These are phyloP conservation scores for Heliconius congener DNA, from an alignment of 1,140 invertebrate genomes.

Conservation along the genomic window DNA sequence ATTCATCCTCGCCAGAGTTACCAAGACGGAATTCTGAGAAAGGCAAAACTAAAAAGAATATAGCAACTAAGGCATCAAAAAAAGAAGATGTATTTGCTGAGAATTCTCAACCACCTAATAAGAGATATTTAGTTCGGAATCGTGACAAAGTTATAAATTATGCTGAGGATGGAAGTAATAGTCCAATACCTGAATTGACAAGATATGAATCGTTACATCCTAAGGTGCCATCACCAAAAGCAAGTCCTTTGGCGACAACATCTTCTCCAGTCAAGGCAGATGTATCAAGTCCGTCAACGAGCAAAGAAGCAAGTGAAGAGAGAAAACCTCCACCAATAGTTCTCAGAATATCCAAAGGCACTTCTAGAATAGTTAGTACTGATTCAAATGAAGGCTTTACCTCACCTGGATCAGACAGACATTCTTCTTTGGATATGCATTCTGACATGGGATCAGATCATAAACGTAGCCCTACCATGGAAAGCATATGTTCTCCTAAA, in stretches of 20 bases:
- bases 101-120: constrained; percentile 75
- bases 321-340: constrained; percentile 82
- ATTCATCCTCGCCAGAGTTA: constrained; percentile 75
- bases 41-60: constrained; percentile 68
- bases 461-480: constrained; percentile 72
- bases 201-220: constrained; percentile 63
- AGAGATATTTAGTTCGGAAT: constrained; percentile 76
- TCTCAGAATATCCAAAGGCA: constrained; percentile 84
- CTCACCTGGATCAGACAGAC: constrained; percentile 78
- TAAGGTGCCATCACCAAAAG: constrained; percentile 66
- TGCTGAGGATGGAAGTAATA: constrained; percentile 80
- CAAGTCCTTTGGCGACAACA: constrained; percentile 77
- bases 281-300: constrained; percentile 74
- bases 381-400: constrained; percentile 83
- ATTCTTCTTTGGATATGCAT: constrained; percentile 75
- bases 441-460: constrained; percentile 68
- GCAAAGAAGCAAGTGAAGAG: constrained; percentile 73
- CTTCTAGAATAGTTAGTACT: constrained; percentile 83
- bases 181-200: constrained; percentile 74
- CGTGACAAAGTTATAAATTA: constrained; percentile 80
- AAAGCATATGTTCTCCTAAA: constrained; percentile 75
- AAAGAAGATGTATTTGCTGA: constrained; percentile 68
- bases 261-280: constrained; percentile 70
- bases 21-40: constrained; percentile 74
- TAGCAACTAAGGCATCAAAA: constrained; percentile 75